These are phyloP conservation scores for Ornithorhynchus anatinus DNA, from an alignment of 2,113 vertebrate species.

Conservation along the genomic window DNA sequence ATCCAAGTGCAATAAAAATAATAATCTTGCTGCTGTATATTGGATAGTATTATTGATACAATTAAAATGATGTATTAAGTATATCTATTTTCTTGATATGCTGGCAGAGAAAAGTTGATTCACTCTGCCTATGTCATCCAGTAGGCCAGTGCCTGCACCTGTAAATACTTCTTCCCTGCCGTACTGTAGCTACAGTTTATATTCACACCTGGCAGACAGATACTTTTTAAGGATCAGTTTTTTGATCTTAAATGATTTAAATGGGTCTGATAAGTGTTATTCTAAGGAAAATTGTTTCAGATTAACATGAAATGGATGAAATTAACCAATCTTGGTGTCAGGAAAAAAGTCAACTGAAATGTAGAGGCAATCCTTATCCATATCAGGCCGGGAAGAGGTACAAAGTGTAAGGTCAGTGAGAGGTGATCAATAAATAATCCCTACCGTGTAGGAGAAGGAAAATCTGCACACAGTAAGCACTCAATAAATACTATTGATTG, in stretches of 20 bases:
- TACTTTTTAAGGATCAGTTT: slow-evolving; percentile 38
- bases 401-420: neutral
- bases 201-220: neutral
- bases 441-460: neutral
- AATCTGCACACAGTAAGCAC: too few relatives aligned
- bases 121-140: neutral
- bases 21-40: too few relatives aligned
- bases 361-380: slow-evolving; percentile 49
- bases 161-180: neutral
- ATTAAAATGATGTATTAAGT: too few relatives aligned
- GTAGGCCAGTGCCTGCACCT: neutral
- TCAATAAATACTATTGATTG: too few relatives aligned
- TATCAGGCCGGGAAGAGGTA: slow-evolving; percentile 21
- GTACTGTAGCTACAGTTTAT: slow-evolving; percentile 5
- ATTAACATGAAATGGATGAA: slow-evolving; percentile 52
- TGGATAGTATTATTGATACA: too few relatives aligned
- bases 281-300: slow-evolving; percentile 51
- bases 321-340: slow-evolving; percentile 37
- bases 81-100: too few relatives aligned
- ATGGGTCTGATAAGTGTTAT: slow-evolving; percentile 39
- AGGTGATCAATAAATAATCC: neutral
- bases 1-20: too few relatives aligned
- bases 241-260: slow-evolving; percentile 31
- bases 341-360: slow-evolving; percentile 21
- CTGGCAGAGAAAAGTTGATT: neutral